Percentiles rank a stretch among this genome's conserved stretches.
phyloP scores from a whole-genome alignment of 2,113 vertebrate genomes.

The Plecturocebus donacophilus region DNA sequence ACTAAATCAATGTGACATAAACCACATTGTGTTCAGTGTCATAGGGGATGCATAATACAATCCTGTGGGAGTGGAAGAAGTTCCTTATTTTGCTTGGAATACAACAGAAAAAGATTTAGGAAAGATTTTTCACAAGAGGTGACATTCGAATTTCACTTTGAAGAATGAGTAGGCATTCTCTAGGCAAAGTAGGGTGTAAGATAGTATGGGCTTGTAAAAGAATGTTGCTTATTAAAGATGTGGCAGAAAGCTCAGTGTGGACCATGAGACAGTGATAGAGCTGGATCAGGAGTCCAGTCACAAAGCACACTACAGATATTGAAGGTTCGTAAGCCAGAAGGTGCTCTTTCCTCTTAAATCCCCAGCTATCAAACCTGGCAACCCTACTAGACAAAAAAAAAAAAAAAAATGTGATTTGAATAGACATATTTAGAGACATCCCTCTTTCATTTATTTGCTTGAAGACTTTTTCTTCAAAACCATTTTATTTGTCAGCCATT shows the following conservation, averaged over 20 bases:
- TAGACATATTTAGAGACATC: neutral
- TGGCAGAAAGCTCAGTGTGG: neutral
- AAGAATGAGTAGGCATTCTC: slow-evolving; percentile 9
- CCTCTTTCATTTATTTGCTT: neutral
- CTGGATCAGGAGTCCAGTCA: neutral
- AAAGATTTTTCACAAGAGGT: neutral
- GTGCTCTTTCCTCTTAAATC: neutral
- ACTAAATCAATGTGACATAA: slow-evolving; percentile 24
- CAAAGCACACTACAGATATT: neutral
- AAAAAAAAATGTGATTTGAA: neutral
- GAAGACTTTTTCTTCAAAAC: slow-evolving; percentile 22
- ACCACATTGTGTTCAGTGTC: neutral
- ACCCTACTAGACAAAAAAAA: neutral
- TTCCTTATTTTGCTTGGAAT: neutral
- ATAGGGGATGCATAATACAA: neutral
- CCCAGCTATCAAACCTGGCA: neutral
- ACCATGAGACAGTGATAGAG: too few relatives aligned
- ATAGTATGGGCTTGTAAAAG: neutral
- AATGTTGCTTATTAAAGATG: neutral
- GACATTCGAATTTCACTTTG: neutral
- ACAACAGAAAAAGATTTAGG: neutral
- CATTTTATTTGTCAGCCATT: neutral
- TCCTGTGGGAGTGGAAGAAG: neutral
- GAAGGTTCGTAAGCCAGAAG: neutral
- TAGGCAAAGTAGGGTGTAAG: neutral